Evolutionary conservation across 1,140 invertebrate species (phyloP).

Genomic region (Latrodectus geometricus): DNA sequence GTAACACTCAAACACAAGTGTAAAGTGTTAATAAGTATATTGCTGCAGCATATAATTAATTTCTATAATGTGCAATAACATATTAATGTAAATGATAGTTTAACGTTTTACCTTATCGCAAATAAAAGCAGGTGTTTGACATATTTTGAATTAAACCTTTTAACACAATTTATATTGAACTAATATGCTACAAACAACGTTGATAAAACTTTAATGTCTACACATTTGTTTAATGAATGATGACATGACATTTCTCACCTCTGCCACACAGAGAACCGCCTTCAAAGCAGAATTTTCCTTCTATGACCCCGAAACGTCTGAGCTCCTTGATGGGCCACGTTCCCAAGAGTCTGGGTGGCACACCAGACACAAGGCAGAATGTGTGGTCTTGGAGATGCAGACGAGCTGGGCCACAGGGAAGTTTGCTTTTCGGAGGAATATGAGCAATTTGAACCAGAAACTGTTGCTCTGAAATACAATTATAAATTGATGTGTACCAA

Average conservation of each 20-base stretch:
- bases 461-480: slow-evolving; percentile 75
- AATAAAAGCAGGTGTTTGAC: too few species aligned
- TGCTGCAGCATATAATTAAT: too few species aligned
- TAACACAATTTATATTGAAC: too few species aligned
- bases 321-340: slow-evolving; percentile 83
- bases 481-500: neutral
- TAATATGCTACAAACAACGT: too few species aligned
- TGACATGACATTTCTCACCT: slow-evolving; percentile 14
- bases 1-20: too few species aligned
- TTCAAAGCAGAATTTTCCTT: slow-evolving; percentile 89
- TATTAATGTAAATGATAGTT: too few species aligned
- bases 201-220: too few species aligned
- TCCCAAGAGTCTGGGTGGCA: slow-evolving; percentile 81
- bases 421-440: slow-evolving; percentile 79
- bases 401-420: slow-evolving; percentile 80
- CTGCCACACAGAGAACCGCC: slow-evolving; percentile 80
- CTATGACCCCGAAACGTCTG: slow-evolving; percentile 86
- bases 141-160: too few species aligned
- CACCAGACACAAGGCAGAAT: slow-evolving; percentile 83
- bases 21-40: too few species aligned
- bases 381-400: slow-evolving; percentile 83
- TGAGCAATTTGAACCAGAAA: slow-evolving; percentile 83
- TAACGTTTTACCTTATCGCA: too few species aligned
- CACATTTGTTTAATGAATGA: too few species aligned
- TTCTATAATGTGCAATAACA: too few species aligned